Percentiles rank a stretch among this genome's conserved stretches.
Conservation (phyloP, 2,113 vertebrate species). For the Ornithorhynchus anatinus region DNA sequence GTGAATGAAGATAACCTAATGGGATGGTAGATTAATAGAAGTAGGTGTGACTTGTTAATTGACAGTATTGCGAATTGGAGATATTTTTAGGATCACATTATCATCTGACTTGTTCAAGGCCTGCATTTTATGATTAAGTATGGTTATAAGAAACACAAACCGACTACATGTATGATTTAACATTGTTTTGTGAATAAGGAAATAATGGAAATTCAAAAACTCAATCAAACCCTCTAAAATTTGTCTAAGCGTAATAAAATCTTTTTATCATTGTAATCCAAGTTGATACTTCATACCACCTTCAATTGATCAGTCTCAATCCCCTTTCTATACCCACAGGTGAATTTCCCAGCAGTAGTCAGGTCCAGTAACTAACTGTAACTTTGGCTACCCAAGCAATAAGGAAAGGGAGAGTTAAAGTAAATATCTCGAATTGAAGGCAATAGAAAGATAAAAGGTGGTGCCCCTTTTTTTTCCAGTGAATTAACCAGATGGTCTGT, state of each 20-base stretch:
- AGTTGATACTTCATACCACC: too few species aligned
- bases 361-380: too few species aligned
- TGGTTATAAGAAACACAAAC: neutral
- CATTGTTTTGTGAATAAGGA: neutral
- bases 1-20: neutral
- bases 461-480: too few species aligned
- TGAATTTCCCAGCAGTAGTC: too few species aligned
- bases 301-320: too few species aligned
- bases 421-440: too few species aligned
- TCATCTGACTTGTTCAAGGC: too few species aligned
- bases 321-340: too few species aligned
- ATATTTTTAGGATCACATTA: too few species aligned
- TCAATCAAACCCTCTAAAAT: neutral
- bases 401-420: too few species aligned
- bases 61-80: neutral
- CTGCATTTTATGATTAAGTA: neutral
- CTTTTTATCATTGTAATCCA: constrained; percentile 7
- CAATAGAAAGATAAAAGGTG: too few species aligned
- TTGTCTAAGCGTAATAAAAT: constrained; percentile 30
- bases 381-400: too few species aligned
- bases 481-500: neutral
- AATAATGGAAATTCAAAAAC: neutral
- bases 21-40: neutral
- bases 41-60: neutral
- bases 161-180: neutral